Evolutionary conservation across 2,797 vertebrate species (phyloP).

Genomic region (Meriones psammophilus): DNA sequence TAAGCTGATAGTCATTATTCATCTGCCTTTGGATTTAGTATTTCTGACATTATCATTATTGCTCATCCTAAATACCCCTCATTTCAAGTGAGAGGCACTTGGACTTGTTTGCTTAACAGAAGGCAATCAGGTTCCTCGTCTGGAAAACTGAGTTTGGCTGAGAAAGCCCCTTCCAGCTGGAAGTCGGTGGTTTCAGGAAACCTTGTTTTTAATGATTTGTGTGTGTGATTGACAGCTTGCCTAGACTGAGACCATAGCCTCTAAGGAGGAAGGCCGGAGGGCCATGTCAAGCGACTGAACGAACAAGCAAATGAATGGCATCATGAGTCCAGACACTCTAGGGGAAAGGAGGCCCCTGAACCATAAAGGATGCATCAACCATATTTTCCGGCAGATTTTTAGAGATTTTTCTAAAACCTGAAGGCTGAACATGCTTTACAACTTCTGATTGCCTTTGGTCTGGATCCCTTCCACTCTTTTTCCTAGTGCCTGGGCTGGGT

Average conservation of each 20-base stretch:
- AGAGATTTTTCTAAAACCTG: constrained; percentile 24
- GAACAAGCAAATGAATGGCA: background rate
- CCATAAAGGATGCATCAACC: background rate
- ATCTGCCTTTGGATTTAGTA: constrained; percentile 82
- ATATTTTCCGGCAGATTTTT: constrained; percentile 41
- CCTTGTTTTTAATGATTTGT: constrained; percentile 41
- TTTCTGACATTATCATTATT: constrained; percentile 78
- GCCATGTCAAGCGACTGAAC: background rate
- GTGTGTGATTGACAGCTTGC: background rate
- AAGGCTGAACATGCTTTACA: background rate
- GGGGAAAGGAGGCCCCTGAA: background rate
- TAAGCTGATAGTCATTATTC: constrained; percentile 79
- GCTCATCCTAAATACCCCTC: constrained; percentile 68
- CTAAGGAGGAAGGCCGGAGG: background rate
- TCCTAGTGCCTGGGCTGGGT: background rate
- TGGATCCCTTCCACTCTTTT: background rate
- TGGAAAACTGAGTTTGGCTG: constrained; percentile 19
- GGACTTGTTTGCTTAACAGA: constrained; percentile 64
- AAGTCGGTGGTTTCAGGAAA: constrained; percentile 27
- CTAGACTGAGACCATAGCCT: background rate
- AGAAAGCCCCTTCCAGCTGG: constrained; percentile 12
- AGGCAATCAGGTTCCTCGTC: constrained; percentile 47
- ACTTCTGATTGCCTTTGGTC: background rate
- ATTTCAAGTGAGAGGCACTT: constrained; percentile 62
- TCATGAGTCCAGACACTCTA: background rate